Conservation (phyloP, 2,888 invertebrate genomes). For the Drosophila ustulata region DNA sequence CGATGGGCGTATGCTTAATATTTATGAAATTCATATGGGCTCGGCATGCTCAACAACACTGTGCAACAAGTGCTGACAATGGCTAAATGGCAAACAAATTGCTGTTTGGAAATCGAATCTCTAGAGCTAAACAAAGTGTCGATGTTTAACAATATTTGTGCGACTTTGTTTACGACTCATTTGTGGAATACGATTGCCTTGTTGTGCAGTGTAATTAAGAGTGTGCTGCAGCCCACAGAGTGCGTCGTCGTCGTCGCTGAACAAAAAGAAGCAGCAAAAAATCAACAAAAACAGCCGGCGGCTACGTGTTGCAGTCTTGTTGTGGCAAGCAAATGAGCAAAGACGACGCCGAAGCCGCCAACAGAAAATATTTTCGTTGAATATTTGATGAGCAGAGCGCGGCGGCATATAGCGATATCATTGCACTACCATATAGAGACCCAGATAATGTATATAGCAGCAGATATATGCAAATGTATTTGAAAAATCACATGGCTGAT, state of each 20-base stretch:
- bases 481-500: slow-evolving; percentile 84
- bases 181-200: slow-evolving; percentile 16
- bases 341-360: slow-evolving; percentile 52
- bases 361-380: slow-evolving; percentile 46
- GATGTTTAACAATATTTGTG: not conserved
- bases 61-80: slow-evolving; percentile 27
- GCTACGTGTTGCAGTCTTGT: slow-evolving; percentile 56
- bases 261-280: slow-evolving; percentile 22
- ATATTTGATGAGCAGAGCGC: slow-evolving; percentile 16
- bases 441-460: slow-evolving; percentile 60
- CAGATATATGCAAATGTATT: slow-evolving; percentile 82
- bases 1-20: slow-evolving; percentile 73
- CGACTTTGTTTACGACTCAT: not conserved
- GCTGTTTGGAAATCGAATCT: not conserved
- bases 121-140: slow-evolving; percentile 1
- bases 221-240: slow-evolving; percentile 40
- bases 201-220: slow-evolving; percentile 72
- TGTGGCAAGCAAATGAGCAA: slow-evolving; percentile 68
- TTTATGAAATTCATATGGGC: slow-evolving; percentile 69
- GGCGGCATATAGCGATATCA: not conserved
- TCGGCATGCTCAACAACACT: slow-evolving; percentile 58
- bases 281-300: slow-evolving; percentile 43
- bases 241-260: slow-evolving; percentile 24
- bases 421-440: slow-evolving; percentile 11
- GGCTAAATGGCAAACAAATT: not conserved